A percentile compares a stretch with the other conserved stretches of the same genome.
These are phyloP conservation scores for Actias luna DNA, from an alignment of 2,888 invertebrate species.

Conservation along the genomic window DNA sequence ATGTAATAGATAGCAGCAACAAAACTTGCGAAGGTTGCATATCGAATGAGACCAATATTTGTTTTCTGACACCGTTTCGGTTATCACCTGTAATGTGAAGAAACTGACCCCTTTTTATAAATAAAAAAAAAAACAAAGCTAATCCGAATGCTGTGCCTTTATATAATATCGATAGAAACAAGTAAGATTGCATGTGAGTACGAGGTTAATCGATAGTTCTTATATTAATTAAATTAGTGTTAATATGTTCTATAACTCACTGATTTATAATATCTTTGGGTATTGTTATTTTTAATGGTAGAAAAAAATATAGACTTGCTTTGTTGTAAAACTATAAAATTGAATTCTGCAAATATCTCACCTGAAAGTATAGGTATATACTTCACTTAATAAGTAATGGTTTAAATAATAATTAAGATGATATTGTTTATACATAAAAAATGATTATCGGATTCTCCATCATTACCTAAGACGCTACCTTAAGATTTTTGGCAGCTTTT, in stretches of 20 bases:
- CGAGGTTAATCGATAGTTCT: background rate
- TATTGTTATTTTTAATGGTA: slow-evolving; percentile 49
- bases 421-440: slow-evolving; percentile 42
- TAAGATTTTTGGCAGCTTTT: slow-evolving; percentile 54
- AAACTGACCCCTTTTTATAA: background rate
- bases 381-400: too few species aligned
- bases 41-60: slow-evolving; percentile 7
- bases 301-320: slow-evolving; percentile 51
- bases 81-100: background rate
- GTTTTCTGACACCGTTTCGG: slow-evolving; percentile 5
- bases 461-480: slow-evolving; percentile 50
- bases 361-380: slow-evolving; percentile 41
- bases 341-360: slow-evolving; percentile 60
- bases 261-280: slow-evolving; percentile 17
- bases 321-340: slow-evolving; percentile 47
- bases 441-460: slow-evolving; percentile 51
- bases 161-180: background rate
- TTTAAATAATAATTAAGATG: too few species aligned
- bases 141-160: background rate
- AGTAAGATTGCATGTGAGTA: background rate
- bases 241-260: background rate
- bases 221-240: background rate
- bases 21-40: slow-evolving; percentile 3
- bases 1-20: slow-evolving; percentile 3
- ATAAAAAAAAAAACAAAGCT: background rate